These are phyloP conservation scores for Drosophila helvetica DNA, from an alignment of 2,888 invertebrate species.

Conservation along the genomic window DNA sequence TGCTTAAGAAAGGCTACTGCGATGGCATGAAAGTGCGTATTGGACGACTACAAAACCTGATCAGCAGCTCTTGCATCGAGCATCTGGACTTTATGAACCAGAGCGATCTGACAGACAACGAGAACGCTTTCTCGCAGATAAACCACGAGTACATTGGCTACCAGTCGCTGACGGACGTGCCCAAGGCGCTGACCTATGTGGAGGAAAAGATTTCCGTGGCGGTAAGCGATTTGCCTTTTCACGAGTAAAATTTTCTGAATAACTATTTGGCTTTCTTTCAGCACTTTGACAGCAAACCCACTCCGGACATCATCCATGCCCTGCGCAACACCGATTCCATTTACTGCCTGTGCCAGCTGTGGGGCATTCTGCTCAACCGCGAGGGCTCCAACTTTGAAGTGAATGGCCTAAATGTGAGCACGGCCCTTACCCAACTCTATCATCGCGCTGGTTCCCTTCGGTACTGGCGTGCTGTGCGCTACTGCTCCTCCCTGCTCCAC, in stretches of 20 bases:
- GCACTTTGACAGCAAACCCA: constrained; percentile 87
- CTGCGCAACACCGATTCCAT: constrained; percentile 89
- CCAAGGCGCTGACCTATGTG: constrained; percentile 90
- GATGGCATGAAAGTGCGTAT: constrained; percentile 98
- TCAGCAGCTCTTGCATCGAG: constrained; percentile 98
- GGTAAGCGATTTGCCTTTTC: constrained; percentile 79
- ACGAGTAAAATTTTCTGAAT: neutral
- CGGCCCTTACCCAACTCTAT: constrained; percentile 89
- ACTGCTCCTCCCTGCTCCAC: constrained; percentile 95
- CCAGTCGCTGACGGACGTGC: constrained; percentile 97
- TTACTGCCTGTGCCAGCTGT: constrained; percentile 92
- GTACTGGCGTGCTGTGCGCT: constrained; percentile 96
- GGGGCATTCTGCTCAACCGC: constrained; percentile 91
- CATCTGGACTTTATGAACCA: constrained; percentile 98
- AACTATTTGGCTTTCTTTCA: constrained; percentile 67
- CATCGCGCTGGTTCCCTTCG: constrained; percentile 93
- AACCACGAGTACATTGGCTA: constrained; percentile 97
- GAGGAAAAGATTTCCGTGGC: constrained; percentile 86
- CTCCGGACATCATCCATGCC: constrained; percentile 90
- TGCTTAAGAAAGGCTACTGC: constrained; percentile 98
- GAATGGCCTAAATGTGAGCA: constrained; percentile 87
- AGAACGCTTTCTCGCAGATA: constrained; percentile 93
- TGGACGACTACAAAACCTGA: constrained; percentile 96
- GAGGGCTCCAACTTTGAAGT: constrained; percentile 93
- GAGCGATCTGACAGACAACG: constrained; percentile 89